A percentile compares a stretch with the other conserved stretches of the same genome.
Conservation (phyloP, 2,113 vertebrate genomes). For the Dasypus novemcinctus region DNA sequence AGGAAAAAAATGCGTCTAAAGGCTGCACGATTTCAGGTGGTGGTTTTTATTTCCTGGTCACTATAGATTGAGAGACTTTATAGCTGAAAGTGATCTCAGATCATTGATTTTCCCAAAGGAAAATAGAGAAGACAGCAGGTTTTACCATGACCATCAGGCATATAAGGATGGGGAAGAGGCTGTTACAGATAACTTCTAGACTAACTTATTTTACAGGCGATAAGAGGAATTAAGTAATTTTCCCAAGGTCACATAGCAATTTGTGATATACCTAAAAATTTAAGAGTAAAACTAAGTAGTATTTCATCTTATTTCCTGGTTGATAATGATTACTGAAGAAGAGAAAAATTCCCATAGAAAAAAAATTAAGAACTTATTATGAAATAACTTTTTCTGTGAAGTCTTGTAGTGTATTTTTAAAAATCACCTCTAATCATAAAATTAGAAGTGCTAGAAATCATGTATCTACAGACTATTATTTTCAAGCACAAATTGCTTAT, state of each 20-base stretch:
- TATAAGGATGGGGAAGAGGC: neutral
- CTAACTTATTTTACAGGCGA: neutral
- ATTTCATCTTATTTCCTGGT: neutral
- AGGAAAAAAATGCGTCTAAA: neutral
- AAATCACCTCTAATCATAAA: conserved; percentile 8
- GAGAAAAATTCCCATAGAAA: neutral
- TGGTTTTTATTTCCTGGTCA: neutral
- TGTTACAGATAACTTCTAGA: neutral
- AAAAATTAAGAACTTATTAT: neutral
- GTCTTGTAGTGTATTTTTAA: neutral
- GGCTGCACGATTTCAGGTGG: neutral
- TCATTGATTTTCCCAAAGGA: neutral
- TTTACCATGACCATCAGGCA: neutral
- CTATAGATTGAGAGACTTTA: neutral
- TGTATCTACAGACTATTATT: neutral
- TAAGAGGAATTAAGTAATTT: neutral
- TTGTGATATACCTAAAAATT: neutral
- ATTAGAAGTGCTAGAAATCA: neutral
- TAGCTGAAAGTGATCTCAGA: neutral
- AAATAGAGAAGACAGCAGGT: neutral
- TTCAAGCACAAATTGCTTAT: neutral
- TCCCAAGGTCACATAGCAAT: neutral
- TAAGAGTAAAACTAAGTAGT: neutral
- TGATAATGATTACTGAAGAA: neutral
- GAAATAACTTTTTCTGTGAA: conserved; percentile 30